Percentiles rank a stretch among this genome's conserved stretches.
These are phyloP conservation scores for Hydropotes inermis DNA, from an alignment of 2,113 vertebrate species.

Conservation along the genomic window DNA sequence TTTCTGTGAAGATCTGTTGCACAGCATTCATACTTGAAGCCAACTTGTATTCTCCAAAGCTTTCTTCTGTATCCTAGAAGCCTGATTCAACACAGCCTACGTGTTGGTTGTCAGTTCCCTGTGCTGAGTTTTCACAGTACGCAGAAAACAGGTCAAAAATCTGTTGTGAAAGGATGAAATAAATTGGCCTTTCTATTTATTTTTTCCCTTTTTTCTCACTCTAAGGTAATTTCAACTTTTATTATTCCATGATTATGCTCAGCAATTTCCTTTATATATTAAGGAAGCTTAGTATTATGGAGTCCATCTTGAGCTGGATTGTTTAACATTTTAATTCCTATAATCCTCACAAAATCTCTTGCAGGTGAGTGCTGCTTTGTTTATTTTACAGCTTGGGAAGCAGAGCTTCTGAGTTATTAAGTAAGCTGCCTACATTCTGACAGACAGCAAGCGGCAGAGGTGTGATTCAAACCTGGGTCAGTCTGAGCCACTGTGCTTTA, in stretches of 20 bases:
- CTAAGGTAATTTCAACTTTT: not conserved
- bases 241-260: not conserved
- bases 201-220: not conserved
- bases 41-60: conserved; percentile 24
- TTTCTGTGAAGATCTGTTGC: not conserved
- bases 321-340: not conserved
- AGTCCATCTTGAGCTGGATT: not conserved
- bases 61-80: not conserved
- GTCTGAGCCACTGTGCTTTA: not conserved
- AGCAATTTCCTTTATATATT: not conserved
- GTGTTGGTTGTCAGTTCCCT: not conserved
- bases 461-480: not conserved
- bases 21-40: not conserved
- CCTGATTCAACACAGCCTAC: not conserved
- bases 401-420: not conserved
- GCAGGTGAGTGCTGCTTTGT: not conserved
- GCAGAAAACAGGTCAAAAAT: conserved; percentile 11
- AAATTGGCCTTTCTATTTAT: not conserved
- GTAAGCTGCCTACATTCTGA: not conserved
- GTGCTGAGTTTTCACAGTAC: not conserved
- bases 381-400: not conserved
- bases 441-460: not conserved
- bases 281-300: not conserved
- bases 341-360: not conserved
- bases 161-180: not conserved